Evolutionary conservation across 2,888 invertebrate genomes (phyloP).

Genomic region (Pteria penguin): DNA sequence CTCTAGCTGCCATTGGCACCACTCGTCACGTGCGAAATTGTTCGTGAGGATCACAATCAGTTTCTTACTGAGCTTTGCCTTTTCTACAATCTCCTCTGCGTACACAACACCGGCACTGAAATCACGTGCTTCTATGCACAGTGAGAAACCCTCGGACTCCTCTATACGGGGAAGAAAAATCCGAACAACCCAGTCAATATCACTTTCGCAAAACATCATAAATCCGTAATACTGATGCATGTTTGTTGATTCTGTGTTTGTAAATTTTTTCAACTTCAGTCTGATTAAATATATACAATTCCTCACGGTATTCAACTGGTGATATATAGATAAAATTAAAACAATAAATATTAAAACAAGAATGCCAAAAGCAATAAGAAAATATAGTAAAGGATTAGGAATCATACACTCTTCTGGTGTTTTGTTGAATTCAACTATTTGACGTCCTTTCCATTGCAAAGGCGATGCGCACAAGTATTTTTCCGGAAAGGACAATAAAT

Average conservation of each 20-base stretch:
- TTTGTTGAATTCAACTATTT: not conserved
- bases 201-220: conserved; percentile 10
- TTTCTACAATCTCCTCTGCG: conserved; percentile 11
- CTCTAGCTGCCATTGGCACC: conserved; percentile 28
- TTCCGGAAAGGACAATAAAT: not conserved
- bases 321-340: not conserved
- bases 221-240: conserved; percentile 15
- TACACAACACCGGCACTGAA: conserved; percentile 8
- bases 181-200: conserved; percentile 7
- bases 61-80: conserved; percentile 16
- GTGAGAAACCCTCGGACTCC: not conserved
- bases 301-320: conserved; percentile 2
- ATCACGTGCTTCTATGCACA: conserved; percentile 19
- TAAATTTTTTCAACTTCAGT: conserved; percentile 3
- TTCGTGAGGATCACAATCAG: conserved; percentile 22
- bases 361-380: not conserved
- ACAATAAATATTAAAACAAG: not conserved
- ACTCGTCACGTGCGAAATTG: conserved; percentile 24
- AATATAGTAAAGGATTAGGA: not conserved
- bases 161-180: conserved; percentile 2
- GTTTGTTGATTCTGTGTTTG: not conserved
- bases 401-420: conserved; percentile 13
- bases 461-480: conserved; percentile 19
- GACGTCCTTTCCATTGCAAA: not conserved
- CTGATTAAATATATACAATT: conserved; percentile 17